Percentiles rank a stretch among this genome's conserved stretches.
Conservation (phyloP, 1,140 invertebrate genomes). For the Trinorchestia longiramus region DNA sequence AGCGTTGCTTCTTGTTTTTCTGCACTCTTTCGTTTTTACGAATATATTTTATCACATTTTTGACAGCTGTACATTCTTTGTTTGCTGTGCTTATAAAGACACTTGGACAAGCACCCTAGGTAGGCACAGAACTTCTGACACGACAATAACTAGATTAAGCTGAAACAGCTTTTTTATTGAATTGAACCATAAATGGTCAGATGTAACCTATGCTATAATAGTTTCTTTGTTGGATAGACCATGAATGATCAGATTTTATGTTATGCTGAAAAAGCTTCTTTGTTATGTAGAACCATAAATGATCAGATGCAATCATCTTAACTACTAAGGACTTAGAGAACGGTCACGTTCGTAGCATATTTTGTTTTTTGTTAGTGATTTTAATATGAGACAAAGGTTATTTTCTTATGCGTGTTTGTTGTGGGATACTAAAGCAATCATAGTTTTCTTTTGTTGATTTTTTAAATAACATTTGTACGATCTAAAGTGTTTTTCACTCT, state of each 20-base stretch:
- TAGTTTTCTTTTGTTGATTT: neutral
- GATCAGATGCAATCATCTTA: too few species aligned
- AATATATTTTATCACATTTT: neutral
- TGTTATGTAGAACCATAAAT: too few species aligned
- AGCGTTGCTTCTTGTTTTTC: too few species aligned
- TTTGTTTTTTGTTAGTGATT: neutral
- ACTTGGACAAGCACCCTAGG: neutral
- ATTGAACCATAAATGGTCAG: too few species aligned
- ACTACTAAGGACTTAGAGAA: neutral
- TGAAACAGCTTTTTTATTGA: too few species aligned
- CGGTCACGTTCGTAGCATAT: neutral
- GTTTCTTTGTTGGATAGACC: too few species aligned
- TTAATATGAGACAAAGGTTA: neutral
- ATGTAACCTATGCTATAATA: too few species aligned
- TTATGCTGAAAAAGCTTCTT: too few species aligned
- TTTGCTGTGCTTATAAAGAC: neutral
- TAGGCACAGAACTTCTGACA: neutral
- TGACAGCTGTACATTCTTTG: neutral
- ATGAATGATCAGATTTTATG: too few species aligned
- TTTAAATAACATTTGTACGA: neutral
- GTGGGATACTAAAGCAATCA: too few species aligned
- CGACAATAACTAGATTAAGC: neutral
- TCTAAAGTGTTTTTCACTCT: neutral
- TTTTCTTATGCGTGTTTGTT: too few species aligned
- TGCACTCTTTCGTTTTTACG: too few species aligned